Conservation (phyloP, 2,888 invertebrate species). For the Megalurothrips usitatus region DNA sequence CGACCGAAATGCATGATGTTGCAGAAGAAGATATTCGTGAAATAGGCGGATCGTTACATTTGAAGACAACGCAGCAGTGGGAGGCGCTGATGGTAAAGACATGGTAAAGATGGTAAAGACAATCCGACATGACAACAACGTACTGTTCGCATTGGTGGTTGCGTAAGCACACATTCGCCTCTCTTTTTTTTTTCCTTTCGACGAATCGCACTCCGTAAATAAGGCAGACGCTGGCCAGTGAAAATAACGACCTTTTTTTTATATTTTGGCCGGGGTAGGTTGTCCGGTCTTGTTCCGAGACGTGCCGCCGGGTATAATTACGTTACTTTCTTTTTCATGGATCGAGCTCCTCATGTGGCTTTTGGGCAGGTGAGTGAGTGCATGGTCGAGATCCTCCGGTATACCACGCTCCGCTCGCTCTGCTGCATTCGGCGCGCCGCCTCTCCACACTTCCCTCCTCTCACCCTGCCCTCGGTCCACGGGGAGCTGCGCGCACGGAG, state of each 20-base stretch:
- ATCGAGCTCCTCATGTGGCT: not conserved
- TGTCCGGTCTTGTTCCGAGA: not conserved
- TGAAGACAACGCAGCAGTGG: no score
- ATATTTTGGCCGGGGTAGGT: not conserved
- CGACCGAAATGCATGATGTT: no score
- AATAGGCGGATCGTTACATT: no score
- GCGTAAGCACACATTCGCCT: no score
- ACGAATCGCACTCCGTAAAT: not conserved
- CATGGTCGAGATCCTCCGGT: not conserved
- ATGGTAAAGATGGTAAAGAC: no score
- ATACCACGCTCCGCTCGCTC: not conserved
- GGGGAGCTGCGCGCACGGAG: no score
- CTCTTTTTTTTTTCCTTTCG: not conserved
- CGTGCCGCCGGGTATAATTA: not conserved
- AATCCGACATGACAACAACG: no score
- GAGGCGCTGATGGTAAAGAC: no score
- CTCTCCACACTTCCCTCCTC: no score
- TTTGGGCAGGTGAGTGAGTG: constrained; percentile 1
- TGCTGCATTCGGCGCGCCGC: not conserved
- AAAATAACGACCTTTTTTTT: not conserved
- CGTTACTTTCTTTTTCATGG: constrained; percentile 23
- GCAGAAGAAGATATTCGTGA: no score
- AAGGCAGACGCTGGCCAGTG: not conserved
- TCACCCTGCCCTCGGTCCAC: no score
- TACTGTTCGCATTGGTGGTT: no score